Percentiles rank a stretch among this genome's conserved stretches.
Conservation (phyloP, 2,797 vertebrate species). For the Sardinella longiceps region DNA sequence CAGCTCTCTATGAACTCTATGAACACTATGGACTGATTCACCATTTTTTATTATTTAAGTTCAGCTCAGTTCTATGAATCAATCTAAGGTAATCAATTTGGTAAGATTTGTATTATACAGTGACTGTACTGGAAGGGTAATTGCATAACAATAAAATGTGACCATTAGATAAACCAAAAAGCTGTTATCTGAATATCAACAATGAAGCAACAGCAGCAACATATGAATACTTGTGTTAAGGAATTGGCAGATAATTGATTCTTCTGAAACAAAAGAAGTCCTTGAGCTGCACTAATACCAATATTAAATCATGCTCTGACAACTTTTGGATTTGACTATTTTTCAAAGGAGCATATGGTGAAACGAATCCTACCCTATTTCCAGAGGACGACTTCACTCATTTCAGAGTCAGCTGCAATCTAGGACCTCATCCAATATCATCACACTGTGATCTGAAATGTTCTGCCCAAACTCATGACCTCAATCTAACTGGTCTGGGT, state of each 20-base stretch:
- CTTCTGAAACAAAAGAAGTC: background rate
- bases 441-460: slow-evolving; percentile 8
- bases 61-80: no score
- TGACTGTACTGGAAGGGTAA: no score
- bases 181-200: background rate
- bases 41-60: no score
- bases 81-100: no score
- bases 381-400: background rate
- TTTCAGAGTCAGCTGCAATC: background rate
- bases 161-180: no score
- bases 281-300: background rate
- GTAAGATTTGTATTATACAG: no score
- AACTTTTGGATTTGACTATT: background rate
- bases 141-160: no score
- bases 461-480: slow-evolving; percentile 13
- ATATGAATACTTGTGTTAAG: background rate
- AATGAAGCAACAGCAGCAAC: background rate
- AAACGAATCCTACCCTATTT: background rate
- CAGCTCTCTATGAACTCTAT: no score
- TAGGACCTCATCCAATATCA: background rate
- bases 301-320: background rate
- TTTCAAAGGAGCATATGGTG: background rate
- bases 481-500: background rate
- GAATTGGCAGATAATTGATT: no score
- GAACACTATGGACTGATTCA: no score